A percentile compares a stretch with the other conserved stretches of the same genome.
Evolutionary conservation across 2,888 invertebrate species (phyloP).

Genomic region (Hirtodrosophila duncani): DNA sequence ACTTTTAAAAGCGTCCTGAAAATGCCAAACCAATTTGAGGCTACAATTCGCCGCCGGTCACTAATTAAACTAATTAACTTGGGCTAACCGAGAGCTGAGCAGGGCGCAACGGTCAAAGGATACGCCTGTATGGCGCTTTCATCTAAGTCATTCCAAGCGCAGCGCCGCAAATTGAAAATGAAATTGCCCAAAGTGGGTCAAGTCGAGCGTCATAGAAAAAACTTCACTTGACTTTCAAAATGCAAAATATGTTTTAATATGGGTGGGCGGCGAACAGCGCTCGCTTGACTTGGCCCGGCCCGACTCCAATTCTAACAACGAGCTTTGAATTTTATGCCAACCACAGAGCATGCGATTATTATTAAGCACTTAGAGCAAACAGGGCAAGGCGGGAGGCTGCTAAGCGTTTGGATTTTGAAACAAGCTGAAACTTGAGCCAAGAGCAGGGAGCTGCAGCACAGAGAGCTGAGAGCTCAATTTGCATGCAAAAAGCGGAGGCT

Average conservation of each 20-base stretch:
- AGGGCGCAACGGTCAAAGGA: slow-evolving; percentile 9
- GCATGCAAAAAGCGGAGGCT: slow-evolving; percentile 32
- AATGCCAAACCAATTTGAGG: slow-evolving; percentile 50
- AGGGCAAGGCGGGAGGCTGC: not conserved
- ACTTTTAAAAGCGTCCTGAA: slow-evolving; percentile 38
- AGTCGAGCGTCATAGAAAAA: slow-evolving; percentile 15
- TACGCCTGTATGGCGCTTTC: slow-evolving; percentile 2
- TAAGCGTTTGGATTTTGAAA: slow-evolving; percentile 1
- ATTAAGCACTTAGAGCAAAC: slow-evolving; percentile 36
- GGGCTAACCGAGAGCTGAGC: slow-evolving; percentile 23
- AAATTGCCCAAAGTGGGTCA: slow-evolving; percentile 45
- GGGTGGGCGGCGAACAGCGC: too few species aligned
- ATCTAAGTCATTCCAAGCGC: not conserved
- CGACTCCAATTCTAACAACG: too few species aligned
- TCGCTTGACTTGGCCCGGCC: slow-evolving; percentile 6
- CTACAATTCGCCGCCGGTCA: slow-evolving; percentile 36
- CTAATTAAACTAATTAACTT: slow-evolving; percentile 61
- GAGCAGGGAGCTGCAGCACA: not conserved
- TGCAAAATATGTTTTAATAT: slow-evolving; percentile 38
- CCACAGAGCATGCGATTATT: slow-evolving; percentile 37
- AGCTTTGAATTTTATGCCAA: slow-evolving; percentile 28
- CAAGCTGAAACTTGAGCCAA: slow-evolving; percentile 9
- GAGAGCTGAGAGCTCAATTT: slow-evolving; percentile 18
- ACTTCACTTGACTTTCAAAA: slow-evolving; percentile 13
- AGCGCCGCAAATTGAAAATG: slow-evolving; percentile 22